phyloP scores from a whole-genome alignment of 2,797 vertebrate genomes.

The Rhinogobio ventralis region DNA sequence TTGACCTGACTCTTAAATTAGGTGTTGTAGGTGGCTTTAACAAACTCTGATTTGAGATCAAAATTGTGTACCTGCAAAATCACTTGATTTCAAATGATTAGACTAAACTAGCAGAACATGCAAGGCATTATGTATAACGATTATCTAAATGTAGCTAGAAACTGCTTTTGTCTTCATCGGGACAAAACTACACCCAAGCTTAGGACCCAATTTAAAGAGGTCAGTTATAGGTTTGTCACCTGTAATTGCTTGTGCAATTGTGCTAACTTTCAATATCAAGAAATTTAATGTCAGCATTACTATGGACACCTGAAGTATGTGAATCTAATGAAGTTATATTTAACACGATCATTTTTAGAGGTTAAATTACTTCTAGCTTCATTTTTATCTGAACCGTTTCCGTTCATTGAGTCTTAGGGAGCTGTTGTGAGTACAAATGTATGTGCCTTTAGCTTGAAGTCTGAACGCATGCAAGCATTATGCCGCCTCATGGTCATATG shows the following conservation, averaged over 20 bases:
- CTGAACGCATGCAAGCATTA: neutral
- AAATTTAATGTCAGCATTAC: neutral
- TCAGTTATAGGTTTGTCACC: no score
- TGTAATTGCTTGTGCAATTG: neutral
- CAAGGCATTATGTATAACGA: no score
- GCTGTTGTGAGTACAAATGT: neutral
- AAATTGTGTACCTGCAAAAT: neutral
- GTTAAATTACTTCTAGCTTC: rapidly evolving
- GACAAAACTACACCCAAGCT: neutral
- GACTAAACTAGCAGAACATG: neutral
- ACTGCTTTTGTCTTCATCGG: no score
- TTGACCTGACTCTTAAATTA: no score
- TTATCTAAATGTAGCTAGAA: neutral
- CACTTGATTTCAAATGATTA: neutral
- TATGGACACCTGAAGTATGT: neutral
- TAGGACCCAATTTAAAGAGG: neutral
- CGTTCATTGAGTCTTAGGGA: rapidly evolving
- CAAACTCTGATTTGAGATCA: neutral
- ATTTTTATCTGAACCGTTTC: neutral
- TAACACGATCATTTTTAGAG: neutral
- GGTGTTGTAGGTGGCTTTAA: neutral
- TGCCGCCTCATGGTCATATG: neutral
- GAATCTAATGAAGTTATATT: neutral
- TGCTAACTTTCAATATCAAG: no score
- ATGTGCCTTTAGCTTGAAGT: neutral